Conservation (phyloP, 2,113 vertebrate species). For the Atrichornis clamosus region DNA sequence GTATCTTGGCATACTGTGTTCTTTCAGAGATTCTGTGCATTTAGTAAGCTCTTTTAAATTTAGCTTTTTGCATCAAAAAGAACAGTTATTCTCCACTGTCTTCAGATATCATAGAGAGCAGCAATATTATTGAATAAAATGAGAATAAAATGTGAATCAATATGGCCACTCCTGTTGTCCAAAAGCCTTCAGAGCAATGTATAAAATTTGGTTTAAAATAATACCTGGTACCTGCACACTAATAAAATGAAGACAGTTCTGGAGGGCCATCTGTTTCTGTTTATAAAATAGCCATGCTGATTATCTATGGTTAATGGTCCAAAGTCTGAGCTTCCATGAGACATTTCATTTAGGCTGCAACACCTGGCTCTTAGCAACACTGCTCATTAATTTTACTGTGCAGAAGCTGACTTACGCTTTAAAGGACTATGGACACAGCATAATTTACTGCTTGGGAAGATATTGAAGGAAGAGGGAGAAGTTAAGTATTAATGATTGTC, state of each 20-base stretch:
- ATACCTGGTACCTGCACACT: background rate
- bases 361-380: conserved; percentile 29
- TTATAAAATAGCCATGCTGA: background rate
- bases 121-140: background rate
- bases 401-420: background rate
- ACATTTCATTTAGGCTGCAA: background rate
- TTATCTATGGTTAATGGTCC: background rate
- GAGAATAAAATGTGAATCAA: background rate
- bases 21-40: background rate
- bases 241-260: background rate
- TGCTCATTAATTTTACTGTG: background rate
- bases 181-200: background rate
- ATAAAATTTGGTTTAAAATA: background rate
- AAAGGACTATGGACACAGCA: background rate
- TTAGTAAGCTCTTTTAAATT: background rate
- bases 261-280: background rate
- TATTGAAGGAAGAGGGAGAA: background rate
- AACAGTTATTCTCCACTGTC: background rate
- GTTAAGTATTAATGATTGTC: background rate
- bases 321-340: background rate
- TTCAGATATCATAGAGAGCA: background rate
- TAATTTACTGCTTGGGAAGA: background rate
- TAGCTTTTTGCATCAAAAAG: background rate
- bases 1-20: background rate
- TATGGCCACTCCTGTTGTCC: background rate